A percentile compares a stretch with the other conserved stretches of the same genome.
These are phyloP conservation scores for Montipora efflorescens DNA, from an alignment of 64 coral and sea anemone species.

Conservation along the genomic window DNA sequence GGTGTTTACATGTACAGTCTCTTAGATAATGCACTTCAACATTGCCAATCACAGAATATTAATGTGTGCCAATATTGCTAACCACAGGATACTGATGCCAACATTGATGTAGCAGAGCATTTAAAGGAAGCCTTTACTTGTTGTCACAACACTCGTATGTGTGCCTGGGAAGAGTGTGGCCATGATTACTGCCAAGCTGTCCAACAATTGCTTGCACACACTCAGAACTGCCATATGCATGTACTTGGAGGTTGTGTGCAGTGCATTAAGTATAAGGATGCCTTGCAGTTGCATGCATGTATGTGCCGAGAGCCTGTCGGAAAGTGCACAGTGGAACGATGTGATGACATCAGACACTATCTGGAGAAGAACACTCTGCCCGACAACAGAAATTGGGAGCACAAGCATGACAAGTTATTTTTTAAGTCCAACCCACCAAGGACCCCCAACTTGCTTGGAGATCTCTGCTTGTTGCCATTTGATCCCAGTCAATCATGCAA, in stretches of 20 bases:
- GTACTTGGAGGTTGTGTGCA: not conserved
- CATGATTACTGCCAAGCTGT: not conserved
- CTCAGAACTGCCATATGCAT: conserved; percentile 22
- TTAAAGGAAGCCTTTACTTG: not conserved
- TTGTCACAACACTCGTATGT: not conserved
- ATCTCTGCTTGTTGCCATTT: not conserved
- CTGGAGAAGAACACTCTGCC: not conserved
- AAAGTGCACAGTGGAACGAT: not conserved
- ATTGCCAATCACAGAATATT: not conserved
- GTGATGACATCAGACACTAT: conserved; percentile 29
- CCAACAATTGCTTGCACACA: conserved; percentile 2
- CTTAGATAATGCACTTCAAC: too few species aligned
- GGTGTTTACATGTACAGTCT: too few species aligned
- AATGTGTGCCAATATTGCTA: not conserved
- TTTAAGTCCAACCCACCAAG: not conserved
- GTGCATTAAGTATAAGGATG: conserved; percentile 5
- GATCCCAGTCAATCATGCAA: not conserved
- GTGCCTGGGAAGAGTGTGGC: not conserved
- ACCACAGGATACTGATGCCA: not conserved
- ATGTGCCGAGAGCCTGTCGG: not conserved
- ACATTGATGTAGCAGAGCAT: not conserved
- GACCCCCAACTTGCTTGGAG: not conserved
- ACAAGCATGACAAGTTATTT: not conserved
- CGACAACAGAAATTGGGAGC: not conserved
- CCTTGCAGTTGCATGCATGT: not conserved